Percentiles rank a stretch among this genome's conserved stretches.
phyloP scores from a whole-genome alignment of 2,113 vertebrate species.

The Probosciger aterrimus region DNA sequence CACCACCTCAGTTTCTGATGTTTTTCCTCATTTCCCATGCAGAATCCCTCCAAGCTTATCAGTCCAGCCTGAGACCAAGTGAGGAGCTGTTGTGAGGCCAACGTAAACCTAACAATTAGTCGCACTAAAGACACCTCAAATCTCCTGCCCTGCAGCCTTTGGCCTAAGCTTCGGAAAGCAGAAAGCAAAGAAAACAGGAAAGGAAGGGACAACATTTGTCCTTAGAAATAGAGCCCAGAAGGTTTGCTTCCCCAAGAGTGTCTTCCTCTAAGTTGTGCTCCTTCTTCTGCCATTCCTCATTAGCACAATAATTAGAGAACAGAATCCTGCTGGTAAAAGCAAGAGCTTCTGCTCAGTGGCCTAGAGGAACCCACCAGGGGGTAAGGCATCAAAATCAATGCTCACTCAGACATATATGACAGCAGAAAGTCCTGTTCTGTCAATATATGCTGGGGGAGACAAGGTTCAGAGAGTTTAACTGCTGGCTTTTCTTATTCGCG shows the following conservation, averaged over 20 bases:
- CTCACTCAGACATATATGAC: neutral
- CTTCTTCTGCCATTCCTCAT: slow-evolving; percentile 45
- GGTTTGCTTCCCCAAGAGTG: neutral
- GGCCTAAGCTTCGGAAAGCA: neutral
- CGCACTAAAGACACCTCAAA: neutral
- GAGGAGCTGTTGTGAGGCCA: neutral
- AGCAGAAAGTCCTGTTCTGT: neutral
- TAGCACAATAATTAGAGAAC: slow-evolving; percentile 15
- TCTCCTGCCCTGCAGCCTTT: neutral
- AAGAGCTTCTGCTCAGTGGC: neutral
- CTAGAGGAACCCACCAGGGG: slow-evolving; percentile 32
- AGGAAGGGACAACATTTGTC: neutral
- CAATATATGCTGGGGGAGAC: neutral
- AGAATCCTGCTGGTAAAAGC: slow-evolving; percentile 47
- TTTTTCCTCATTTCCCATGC: neutral
- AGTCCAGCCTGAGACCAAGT: neutral
- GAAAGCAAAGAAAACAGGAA: neutral
- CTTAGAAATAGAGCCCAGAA: neutral
- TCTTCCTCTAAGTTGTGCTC: neutral
- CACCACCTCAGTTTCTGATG: neutral
- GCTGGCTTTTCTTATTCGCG: neutral
- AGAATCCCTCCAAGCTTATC: neutral
- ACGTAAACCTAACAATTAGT: neutral
- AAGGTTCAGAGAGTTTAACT: neutral
- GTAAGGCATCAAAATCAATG: slow-evolving; percentile 31